Percentiles rank a stretch among this genome's conserved stretches.
Conservation (phyloP, 2,888 invertebrate genomes). For the Limnephilus auricula region DNA sequence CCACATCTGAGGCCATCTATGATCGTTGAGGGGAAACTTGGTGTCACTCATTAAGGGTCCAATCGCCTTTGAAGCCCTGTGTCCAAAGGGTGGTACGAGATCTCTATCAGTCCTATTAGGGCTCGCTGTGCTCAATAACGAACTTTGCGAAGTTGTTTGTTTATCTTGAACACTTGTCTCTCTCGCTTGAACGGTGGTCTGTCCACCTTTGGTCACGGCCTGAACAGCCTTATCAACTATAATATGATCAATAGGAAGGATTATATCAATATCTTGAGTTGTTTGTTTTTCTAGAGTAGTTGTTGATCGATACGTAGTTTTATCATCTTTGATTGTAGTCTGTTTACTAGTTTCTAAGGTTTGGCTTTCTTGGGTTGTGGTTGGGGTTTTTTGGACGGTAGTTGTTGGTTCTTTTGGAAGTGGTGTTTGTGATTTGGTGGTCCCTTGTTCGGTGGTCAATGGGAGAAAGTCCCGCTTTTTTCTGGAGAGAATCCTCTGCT, state of each 20-base stretch:
- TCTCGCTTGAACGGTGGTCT: conserved; percentile 70
- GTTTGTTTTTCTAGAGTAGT: conserved; percentile 7
- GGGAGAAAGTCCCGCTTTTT: conserved; percentile 87
- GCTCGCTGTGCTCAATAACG: conserved; percentile 67
- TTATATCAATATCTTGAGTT: neutral
- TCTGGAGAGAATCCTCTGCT: conserved; percentile 88
- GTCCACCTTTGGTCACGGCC: conserved; percentile 68
- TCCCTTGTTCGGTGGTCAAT: conserved; percentile 69
- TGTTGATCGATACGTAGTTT: neutral
- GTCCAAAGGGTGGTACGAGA: conserved; percentile 71
- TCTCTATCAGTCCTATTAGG: conserved; percentile 68
- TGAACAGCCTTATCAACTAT: neutral
- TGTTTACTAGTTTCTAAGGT: neutral
- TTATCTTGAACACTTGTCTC: conserved; percentile 66
- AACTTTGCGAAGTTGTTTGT: conserved; percentile 2
- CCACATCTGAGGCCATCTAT: conserved; percentile 97
- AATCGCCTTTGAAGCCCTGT: conserved; percentile 66
- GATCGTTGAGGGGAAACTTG: conserved; percentile 85
- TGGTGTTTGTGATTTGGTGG: neutral
- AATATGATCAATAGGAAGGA: neutral
- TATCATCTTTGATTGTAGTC: neutral
- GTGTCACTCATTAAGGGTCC: conserved; percentile 71
- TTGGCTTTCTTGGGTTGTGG: conserved; percentile 66
- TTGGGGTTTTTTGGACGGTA: conserved; percentile 66
- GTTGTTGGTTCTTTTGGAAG: conserved; percentile 2